phyloP scores from a whole-genome alignment of 2,888 invertebrate genomes.

The Spodoptera exigua region DNA sequence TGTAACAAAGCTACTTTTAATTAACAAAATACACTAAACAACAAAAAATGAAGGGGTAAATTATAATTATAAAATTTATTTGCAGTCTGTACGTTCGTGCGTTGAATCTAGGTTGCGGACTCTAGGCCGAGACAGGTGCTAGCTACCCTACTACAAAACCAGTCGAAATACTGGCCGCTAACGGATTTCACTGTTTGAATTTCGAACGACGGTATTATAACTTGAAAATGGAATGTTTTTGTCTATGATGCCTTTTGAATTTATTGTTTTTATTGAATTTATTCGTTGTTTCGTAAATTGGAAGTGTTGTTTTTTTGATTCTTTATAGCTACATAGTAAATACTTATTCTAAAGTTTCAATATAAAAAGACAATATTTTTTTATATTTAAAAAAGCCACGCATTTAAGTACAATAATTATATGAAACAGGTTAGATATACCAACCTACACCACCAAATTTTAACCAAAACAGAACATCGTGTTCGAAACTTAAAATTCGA shows the following conservation, averaged over 20 bases:
- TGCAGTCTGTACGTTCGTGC: slow-evolving; percentile 39
- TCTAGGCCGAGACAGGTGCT: slow-evolving; percentile 50
- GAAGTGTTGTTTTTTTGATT: no score
- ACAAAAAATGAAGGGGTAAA: slow-evolving; percentile 45
- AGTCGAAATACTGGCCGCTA: slow-evolving; percentile 53
- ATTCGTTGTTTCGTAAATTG: not conserved
- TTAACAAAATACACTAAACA: slow-evolving; percentile 25
- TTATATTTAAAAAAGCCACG: no score
- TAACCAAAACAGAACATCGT: not conserved
- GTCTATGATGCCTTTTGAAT: slow-evolving; percentile 10
- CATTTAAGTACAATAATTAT: no score
- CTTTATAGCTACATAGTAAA: no score
- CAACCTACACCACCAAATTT: no score
- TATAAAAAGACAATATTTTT: no score
- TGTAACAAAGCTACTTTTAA: no score
- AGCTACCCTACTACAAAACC: slow-evolving; percentile 53
- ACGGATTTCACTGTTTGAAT: slow-evolving; percentile 52
- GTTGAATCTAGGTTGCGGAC: slow-evolving; percentile 48
- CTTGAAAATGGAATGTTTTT: slow-evolving; percentile 34
- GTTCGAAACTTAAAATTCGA: not conserved
- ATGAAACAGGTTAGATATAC: no score
- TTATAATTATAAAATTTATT: slow-evolving; percentile 27
- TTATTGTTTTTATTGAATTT: slow-evolving; percentile 26
- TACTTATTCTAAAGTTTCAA: no score
- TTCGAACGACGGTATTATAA: slow-evolving; percentile 41